Base-by-base conservation (phyloP, 2,113 vertebrate species). In the Raja brachyura region DNA sequence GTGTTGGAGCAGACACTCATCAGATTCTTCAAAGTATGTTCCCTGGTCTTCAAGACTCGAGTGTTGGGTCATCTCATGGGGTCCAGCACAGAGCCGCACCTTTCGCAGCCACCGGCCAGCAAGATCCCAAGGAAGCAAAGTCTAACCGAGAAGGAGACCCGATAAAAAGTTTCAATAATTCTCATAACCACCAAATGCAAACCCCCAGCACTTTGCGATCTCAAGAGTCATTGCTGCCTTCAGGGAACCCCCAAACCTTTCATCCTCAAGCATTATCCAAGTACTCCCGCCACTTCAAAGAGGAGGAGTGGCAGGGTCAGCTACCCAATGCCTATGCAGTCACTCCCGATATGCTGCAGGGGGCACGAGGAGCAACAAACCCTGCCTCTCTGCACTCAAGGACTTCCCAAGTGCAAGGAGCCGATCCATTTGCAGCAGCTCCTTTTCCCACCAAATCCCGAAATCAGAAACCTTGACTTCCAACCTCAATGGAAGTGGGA, bases 241-340 rank as follows among this genome's bases (percentile, higher is more conserved):
- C 97, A 0, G 93, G 94, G 39, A 94, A 94, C 59, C 95, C 94
- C 92, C 96, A 97, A 11, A 96, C 98, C 31, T 98, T 99, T 96
- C 97, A 96, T 93, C 97, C 98, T 0, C 98, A 98, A 75, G 95
- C 98, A 81, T 94, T 99, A 88, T 95, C 98, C 68, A 99, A 99
- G 94, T 99, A 99, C 93, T 99, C 99, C 94, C 97, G 98, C 83
- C 98, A 99, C 96, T 99, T 98, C 94, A 94, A 97, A n/a, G 97
- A 97, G 0, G 96, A 97, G 2, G 96, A 96, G 1, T 95, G 95
- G 93, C 95, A 93, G 18, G 94, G 11, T 14, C 90, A 28, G 68
- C 66, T 22, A 8, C 33, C 9, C 20, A 1, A 6, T 4, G 14
- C 86, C 54, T 16, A 7, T 31, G 28, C 83, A 28, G 76, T 10